Evolutionary conservation across 2,113 vertebrate species (phyloP).

Genomic region (Piprites chloris): DNA sequence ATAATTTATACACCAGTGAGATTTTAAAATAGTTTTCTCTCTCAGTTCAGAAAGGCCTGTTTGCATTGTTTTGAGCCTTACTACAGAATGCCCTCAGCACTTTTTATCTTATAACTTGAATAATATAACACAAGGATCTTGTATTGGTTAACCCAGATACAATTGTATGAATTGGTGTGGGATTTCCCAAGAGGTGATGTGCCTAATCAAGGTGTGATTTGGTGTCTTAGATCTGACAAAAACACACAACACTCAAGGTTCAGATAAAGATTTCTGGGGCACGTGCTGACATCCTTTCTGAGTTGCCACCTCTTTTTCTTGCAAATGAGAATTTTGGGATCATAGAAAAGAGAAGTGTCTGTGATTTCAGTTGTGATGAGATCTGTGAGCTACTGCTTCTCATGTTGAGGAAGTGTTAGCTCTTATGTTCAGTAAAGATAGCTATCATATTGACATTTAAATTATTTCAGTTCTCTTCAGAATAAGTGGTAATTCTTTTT

Average conservation of each 20-base stretch:
- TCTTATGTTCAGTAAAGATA: neutral
- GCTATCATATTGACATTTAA: neutral
- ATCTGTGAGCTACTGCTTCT: neutral
- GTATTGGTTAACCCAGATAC: neutral
- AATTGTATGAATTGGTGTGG: neutral
- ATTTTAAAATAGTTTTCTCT: neutral
- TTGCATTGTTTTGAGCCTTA: neutral
- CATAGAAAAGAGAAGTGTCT: neutral
- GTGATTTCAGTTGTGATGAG: neutral
- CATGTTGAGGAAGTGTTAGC: neutral
- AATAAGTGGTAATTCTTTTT: neutral
- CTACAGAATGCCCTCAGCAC: neutral
- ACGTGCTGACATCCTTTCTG: neutral
- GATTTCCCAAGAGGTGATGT: neutral
- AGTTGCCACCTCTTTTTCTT: neutral
- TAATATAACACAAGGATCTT: neutral
- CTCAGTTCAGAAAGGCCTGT: neutral
- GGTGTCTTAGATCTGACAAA: neutral
- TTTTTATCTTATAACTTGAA: neutral
- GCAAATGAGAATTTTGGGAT: neutral
- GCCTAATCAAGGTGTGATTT: neutral
- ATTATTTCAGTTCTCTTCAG: neutral
- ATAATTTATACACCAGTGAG: neutral
- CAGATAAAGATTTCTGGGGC: neutral
- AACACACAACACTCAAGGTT: neutral